Conservation (phyloP, 2,113 vertebrate species). For the Anoplopoma fimbria region DNA sequence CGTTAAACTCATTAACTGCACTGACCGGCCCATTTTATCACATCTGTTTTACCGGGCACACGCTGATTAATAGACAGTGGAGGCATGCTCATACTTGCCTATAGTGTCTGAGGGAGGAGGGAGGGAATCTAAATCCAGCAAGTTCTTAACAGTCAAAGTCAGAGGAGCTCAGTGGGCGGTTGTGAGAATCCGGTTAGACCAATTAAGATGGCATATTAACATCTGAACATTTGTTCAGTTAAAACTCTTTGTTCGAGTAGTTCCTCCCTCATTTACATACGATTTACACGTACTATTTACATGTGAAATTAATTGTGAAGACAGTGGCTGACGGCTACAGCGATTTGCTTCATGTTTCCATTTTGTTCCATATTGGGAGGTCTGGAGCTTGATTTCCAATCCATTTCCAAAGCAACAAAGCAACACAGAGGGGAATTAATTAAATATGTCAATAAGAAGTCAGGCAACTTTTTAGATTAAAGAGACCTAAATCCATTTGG, state of each 20-base stretch:
- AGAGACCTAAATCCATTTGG: slow-evolving; percentile 13
- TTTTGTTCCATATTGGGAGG: slow-evolving; percentile 38
- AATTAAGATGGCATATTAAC: slow-evolving; percentile 46
- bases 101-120: slow-evolving; percentile 20
- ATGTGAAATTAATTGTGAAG: slow-evolving; percentile 43
- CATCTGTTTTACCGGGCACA: slow-evolving; percentile 40
- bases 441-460: slow-evolving; percentile 44
- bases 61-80: slow-evolving; percentile 61
- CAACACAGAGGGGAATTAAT: slow-evolving; percentile 28
- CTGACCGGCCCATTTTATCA: slow-evolving; percentile 55
- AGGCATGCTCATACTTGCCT: slow-evolving; percentile 34
- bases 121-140: background rate
- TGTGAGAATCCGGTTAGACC: slow-evolving; percentile 16
- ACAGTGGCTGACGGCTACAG: slow-evolving; percentile 19
- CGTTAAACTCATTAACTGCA: slow-evolving; percentile 58
- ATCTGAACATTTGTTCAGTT: slow-evolving; percentile 34
- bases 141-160: slow-evolving; percentile 62
- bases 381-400: slow-evolving; percentile 34
- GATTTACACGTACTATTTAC: slow-evolving; percentile 36
- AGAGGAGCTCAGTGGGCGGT: slow-evolving; percentile 20
- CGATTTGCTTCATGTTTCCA: slow-evolving; percentile 20
- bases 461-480: slow-evolving; percentile 40
- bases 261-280: slow-evolving; percentile 38
- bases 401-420: slow-evolving; percentile 23
- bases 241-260: slow-evolving; percentile 14